Base-by-base conservation (phyloP, 2,888 invertebrate species). In the Lordiphosa andalusiaca region DNA sequence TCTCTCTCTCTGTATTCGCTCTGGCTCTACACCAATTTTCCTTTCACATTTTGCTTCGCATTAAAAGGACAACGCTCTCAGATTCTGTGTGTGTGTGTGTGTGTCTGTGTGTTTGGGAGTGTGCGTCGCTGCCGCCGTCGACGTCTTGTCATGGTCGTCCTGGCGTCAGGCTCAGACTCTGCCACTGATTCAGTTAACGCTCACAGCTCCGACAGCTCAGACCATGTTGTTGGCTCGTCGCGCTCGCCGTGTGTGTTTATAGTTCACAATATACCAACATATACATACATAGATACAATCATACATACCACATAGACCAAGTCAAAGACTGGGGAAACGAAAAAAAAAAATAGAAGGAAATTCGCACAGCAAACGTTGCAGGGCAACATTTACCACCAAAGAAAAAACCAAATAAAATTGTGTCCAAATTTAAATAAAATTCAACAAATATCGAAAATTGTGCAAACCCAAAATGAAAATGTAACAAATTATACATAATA, bases 191-290 rank as follows among this genome's bases (percentile, higher is more conserved):
- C 73, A 87, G 87, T 87, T 86, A 71, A 77, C 74, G 77, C 84
- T 85, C 81, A 73, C 81, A 76, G 80, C 86, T 87, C 86, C 84
- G 74, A 78, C 83, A 80, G 83, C 76, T 75, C 64, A 83, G 85
- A 86, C 84, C 84, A 85, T 84, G 84, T 71, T 71, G 77, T 64
- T 73, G 67, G 55, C 55, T 44, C 71, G 74, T 44, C 71, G 74
- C 74, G 74, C 55, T 55, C 77, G 77, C 64, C 84, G 84, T 83
- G 82, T 73, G 71, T 81, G 67, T 60, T 69, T 77, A 60, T 68
- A 67, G 59, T 73, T 53, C 62, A 66, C 41, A 56, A 57, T 37
- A 59, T 39, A 56, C 30, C 33, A 33, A 53, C 19, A 59, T 36
- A 41, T 35, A 53, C 23, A 49, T 33, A 47, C 41, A 61, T 52